Evolutionary conservation across 2,113 vertebrate genomes (phyloP).

Genomic region (Peucedramus taeniatus): DNA sequence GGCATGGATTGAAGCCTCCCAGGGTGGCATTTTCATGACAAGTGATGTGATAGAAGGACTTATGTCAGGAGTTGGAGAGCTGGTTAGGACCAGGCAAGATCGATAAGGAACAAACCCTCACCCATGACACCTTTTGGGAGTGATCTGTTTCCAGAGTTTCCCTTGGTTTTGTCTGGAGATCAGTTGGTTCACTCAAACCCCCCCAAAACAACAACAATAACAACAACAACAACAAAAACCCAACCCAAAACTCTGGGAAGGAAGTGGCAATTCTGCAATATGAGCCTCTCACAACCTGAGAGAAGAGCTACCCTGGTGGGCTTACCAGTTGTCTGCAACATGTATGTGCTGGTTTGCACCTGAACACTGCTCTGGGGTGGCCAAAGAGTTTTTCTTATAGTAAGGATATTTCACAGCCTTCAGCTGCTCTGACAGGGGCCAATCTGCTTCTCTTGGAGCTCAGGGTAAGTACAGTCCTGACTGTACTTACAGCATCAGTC

Average conservation of each 20-base stretch:
- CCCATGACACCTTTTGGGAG: neutral
- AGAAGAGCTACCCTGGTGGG: neutral
- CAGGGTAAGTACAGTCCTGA: neutral
- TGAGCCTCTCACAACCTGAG: neutral
- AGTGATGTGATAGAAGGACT: neutral
- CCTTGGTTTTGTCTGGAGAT: neutral
- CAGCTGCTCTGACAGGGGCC: neutral
- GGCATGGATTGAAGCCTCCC: neutral
- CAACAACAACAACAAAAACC: neutral
- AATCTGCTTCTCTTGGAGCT: neutral
- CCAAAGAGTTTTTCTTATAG: neutral
- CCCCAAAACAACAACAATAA: neutral
- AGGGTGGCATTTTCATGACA: neutral
- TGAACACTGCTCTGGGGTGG: neutral
- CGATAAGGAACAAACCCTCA: neutral
- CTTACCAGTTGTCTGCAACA: neutral
- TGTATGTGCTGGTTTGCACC: neutral
- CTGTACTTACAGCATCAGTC: neutral
- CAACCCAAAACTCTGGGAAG: neutral
- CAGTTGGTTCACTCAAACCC: neutral
- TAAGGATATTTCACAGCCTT: neutral
- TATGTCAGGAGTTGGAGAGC: neutral
- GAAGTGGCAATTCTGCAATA: neutral
- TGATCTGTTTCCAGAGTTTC: neutral
- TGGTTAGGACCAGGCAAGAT: neutral